Evolutionary conservation across 2,888 invertebrate genomes (phyloP).

Genomic region (Patella ulyssiponensis): DNA sequence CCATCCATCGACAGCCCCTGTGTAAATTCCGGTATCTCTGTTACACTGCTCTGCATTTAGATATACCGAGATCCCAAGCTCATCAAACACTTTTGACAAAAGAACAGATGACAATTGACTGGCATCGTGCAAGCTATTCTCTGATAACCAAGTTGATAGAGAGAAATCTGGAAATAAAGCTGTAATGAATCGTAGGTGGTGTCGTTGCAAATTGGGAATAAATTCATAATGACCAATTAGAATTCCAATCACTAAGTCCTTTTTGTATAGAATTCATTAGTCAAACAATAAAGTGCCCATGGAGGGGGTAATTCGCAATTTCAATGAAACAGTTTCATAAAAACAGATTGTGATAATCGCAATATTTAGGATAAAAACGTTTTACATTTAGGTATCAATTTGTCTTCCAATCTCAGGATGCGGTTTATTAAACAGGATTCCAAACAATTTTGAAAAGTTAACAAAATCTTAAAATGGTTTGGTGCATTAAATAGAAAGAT

Average conservation of each 20-base stretch:
- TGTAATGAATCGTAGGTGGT: neutral
- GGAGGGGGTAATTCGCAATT: no score
- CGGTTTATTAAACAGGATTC: no score
- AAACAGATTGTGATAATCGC: neutral
- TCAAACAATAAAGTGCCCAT: no score
- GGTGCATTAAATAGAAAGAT: no score
- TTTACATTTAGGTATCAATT: conserved; percentile 15
- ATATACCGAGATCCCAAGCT: conserved; percentile 36
- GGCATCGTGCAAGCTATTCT: conserved; percentile 22
- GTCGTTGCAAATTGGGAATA: neutral
- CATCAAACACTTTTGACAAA: conserved; percentile 31
- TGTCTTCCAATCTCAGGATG: neutral
- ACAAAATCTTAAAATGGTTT: no score
- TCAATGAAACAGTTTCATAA: neutral
- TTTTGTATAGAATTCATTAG: no score
- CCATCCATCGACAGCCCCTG: conserved; percentile 37
- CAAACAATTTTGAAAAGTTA: no score
- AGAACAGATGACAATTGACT: conserved; percentile 30
- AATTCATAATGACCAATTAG: neutral
- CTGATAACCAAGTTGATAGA: conserved; percentile 28
- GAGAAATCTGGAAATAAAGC: conserved; percentile 37
- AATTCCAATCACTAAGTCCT: no score
- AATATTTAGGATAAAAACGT: no score
- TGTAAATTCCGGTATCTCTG: conserved; percentile 24
- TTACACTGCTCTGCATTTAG: conserved; percentile 35